Conservation (phyloP, 2,113 vertebrate species). For the Sitta europaea region DNA sequence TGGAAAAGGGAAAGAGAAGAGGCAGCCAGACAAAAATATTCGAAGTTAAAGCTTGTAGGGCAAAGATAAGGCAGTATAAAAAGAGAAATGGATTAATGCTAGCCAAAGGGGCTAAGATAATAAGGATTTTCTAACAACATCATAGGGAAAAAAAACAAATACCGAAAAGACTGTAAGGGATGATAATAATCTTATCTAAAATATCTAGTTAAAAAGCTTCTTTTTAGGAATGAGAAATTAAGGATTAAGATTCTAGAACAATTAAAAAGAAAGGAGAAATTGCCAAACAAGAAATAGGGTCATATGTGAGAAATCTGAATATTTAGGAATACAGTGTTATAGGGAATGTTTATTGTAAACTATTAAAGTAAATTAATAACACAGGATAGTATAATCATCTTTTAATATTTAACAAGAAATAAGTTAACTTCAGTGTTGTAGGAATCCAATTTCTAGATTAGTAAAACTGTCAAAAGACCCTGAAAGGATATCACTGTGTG, state of each 20-base stretch:
- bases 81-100: constrained; percentile 44
- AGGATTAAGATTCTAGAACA: neutral
- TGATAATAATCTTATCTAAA: constrained; percentile 37
- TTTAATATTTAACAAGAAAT: neutral
- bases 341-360: neutral
- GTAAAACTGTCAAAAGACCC: neutral
- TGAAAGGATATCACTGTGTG: neutral
- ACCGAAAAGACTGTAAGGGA: neutral
- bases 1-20: constrained; percentile 14
- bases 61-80: constrained; percentile 52
- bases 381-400: neutral
- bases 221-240: constrained; percentile 3
- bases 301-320: neutral
- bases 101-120: constrained; percentile 56
- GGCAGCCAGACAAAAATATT: constrained; percentile 42
- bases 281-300: neutral
- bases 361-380: neutral
- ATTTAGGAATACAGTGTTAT: neutral
- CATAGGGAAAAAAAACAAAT: neutral
- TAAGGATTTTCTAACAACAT: constrained; percentile 45
- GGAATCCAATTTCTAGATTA: neutral
- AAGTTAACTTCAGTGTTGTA: neutral
- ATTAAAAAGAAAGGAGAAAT: neutral
- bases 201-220: neutral
- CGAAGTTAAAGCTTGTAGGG: constrained; percentile 20